Percentiles rank a stretch among this genome's conserved stretches.
Conservation (phyloP, 2,888 invertebrate genomes). For the Meteorus cinctellus region DNA sequence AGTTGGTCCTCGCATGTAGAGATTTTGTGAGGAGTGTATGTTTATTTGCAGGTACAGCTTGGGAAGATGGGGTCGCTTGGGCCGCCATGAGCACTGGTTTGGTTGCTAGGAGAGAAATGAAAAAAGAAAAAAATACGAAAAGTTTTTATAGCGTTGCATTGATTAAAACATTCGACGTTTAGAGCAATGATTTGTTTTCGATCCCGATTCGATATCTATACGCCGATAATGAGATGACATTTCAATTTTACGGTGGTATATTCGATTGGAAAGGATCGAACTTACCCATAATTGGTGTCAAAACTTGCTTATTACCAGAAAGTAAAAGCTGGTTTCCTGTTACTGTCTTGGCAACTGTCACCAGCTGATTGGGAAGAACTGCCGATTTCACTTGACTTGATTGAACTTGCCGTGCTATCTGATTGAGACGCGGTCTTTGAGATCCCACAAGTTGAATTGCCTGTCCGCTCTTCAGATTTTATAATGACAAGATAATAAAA, state of each 20-base stretch:
- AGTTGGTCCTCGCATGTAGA: constrained; percentile 66
- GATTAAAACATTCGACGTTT: background rate
- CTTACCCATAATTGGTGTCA: constrained; percentile 71
- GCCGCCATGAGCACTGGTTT: constrained; percentile 71
- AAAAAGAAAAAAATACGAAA: constrained; percentile 24
- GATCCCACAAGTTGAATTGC: constrained; percentile 71
- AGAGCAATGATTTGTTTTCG: too few relatives aligned
- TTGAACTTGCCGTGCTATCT: constrained; percentile 70
- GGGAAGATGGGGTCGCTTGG: constrained; percentile 68
- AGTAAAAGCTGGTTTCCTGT: constrained; percentile 69
- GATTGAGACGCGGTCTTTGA: constrained; percentile 70
- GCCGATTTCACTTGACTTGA: constrained; percentile 68
- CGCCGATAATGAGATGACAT: background rate
- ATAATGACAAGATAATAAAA: constrained; percentile 9
- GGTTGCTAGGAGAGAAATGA: constrained; percentile 59
- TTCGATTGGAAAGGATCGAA: background rate
- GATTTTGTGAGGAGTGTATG: constrained; percentile 71
- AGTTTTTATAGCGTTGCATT: background rate
- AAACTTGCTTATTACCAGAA: constrained; percentile 71
- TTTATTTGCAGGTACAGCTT: constrained; percentile 69
- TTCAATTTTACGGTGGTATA: background rate
- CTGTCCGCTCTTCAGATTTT: constrained; percentile 62
- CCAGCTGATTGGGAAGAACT: constrained; percentile 69
- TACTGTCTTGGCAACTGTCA: constrained; percentile 70
- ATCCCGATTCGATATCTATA: too few relatives aligned